Evolutionary conservation across 2,888 invertebrate species (phyloP).

Genomic region (Cheilosia pagana): DNA sequence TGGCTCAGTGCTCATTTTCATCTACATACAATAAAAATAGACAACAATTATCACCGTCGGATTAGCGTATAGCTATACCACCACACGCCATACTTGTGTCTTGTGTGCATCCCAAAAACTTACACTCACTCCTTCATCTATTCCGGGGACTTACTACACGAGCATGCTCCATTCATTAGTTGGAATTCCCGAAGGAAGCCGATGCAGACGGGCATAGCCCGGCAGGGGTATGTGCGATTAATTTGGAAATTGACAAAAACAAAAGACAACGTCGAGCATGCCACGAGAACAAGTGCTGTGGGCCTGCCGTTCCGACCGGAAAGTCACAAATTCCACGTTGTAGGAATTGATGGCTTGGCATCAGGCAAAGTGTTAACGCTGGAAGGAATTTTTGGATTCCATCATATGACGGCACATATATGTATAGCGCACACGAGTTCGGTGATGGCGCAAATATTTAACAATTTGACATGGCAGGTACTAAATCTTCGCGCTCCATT

Average conservation of each 20-base stretch:
- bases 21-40: slow-evolving; percentile 61
- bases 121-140: slow-evolving; percentile 69
- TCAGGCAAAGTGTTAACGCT: slow-evolving; percentile 68
- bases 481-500: slow-evolving; percentile 70
- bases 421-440: slow-evolving; percentile 54
- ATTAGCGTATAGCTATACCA: slow-evolving; percentile 18
- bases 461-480: slow-evolving; percentile 75
- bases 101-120: slow-evolving; percentile 46
- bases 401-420: slow-evolving; percentile 62
- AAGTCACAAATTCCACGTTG: slow-evolving; percentile 73
- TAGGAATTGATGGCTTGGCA: slow-evolving; percentile 73
- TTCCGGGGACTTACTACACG: slow-evolving; percentile 66
- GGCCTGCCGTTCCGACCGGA: slow-evolving; percentile 67
- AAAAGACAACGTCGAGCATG: slow-evolving; percentile 69
- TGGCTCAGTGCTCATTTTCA: slow-evolving; percentile 14
- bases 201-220: background rate
- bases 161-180: slow-evolving; percentile 72
- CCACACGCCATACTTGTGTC: background rate
- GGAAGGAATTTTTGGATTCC: slow-evolving; percentile 72
- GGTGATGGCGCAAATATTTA: slow-evolving; percentile 75
- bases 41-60: slow-evolving; percentile 61
- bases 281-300: slow-evolving; percentile 64
- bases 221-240: slow-evolving; percentile 46
- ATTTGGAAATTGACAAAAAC: slow-evolving; percentile 75
- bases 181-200: slow-evolving; percentile 55